Evolutionary conservation across 2,888 invertebrate species (phyloP), one percentile per base, ranked within the genome.

Genomic region (Cactoblastis cactorum): DNA sequence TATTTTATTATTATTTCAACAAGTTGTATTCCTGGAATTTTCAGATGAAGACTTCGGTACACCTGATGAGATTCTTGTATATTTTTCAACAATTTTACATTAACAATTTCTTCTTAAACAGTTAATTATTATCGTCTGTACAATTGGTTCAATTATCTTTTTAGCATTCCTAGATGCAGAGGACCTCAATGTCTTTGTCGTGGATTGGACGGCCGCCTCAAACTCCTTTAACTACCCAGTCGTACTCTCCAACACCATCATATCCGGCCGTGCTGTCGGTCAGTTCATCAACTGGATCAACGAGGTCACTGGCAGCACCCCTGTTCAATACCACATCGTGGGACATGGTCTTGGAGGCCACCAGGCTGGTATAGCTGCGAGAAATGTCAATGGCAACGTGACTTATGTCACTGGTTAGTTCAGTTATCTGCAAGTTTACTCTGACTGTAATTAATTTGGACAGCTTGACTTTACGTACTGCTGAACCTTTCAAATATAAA

Each of bases 291-390:
- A 89, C 57, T 69, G 88, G 18, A 1, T 88, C 49, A 64, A 71
- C 0, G 82, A 87, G 56, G 57, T 56, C 4, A 45, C 74, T 0
- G 58, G 55, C 11, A 57, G 65, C 43, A 55, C 89, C 35, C 5
- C 41, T 14, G 24, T 9, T 14, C 41, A 41, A 12, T 41, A 24
- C 24, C 80, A 81, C 28, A 73, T 91, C 12, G 80, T 91, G 0
- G 91, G 91, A 1, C 61, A 65, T 9, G 79, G 79, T 1, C 63
- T 77, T 0, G 79, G 91, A 2, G 88, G 71, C 1, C 91, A 91
- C 54, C 71, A 88, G 6, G 90, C 85, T 48, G 90, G 86, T 39
- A 84, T 86, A 19, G 80, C 83, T 6, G 80, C 80, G 0, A 81
- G 82, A 28, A 57, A 63, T 0, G 60, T 72, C 4, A 56, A 53